Base-by-base conservation (phyloP, 2,797 vertebrate species). In the Pseudopleuronectes americanus region DNA sequence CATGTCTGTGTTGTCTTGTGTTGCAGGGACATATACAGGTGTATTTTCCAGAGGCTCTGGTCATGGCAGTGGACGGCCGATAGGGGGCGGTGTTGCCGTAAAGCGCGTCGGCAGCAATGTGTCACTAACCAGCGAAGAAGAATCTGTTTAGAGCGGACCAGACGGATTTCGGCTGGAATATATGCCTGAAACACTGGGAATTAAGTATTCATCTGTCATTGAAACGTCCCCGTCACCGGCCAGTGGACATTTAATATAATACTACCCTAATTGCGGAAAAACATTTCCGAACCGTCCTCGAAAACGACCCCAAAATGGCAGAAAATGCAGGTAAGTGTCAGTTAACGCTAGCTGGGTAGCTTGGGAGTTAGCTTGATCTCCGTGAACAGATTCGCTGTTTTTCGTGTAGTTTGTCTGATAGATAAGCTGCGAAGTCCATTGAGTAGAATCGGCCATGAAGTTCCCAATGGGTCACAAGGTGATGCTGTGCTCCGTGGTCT, bases 271-370 rank as follows among this genome's bases (percentile, higher is more conserved):
- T 5, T 13, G 3, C 9, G 17, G 23, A 19, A 8, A n/a, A 0
- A 38, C 3, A 22, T 52, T 33, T 22, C 4, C 16, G 31, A 28
- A 19, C 10, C 74, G 54, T 26, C 9, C 19, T 12, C 1, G 13
- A 28, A 58, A 66, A 69, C 7, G 22, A 51, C 26, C 14, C 14
- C 49, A 55, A 78, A 59, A 92, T 92, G 91, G 86, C 91, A 38
- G 90, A 92, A 79, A 86, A 79, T 52, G 55, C 83, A 74, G 91
- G 91, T 92, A 53, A 90, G 88, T 84, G 23, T 57, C 10, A 24
- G 77, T 75, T 78, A 68, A 52, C 22, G 69, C 43, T 89, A 87
- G 79, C 80, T 54, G 2, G 4, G 16, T 66, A 77, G 83, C 80
- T 72, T 43, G 19, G 6, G 31, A 47, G 70, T 48, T 76, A 83